These are phyloP conservation scores for Triplophysa rosa DNA, from an alignment of 2,113 vertebrate genomes.

Conservation along the genomic window DNA sequence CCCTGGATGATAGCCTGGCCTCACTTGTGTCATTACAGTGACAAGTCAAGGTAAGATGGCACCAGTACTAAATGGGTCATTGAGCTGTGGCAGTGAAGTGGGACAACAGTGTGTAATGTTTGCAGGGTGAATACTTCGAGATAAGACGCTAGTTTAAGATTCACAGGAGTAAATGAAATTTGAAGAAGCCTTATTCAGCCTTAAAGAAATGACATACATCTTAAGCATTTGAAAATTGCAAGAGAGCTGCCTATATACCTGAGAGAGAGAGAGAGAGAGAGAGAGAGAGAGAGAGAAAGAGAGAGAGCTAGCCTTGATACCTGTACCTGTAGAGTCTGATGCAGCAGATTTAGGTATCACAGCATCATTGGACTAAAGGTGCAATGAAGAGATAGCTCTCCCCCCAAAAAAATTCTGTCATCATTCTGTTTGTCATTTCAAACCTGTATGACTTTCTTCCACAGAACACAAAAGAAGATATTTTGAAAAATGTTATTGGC, in stretches of 20 bases:
- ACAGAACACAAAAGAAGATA: no score
- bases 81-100: background rate
- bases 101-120: conserved; percentile 12
- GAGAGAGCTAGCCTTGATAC: background rate
- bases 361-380: no score
- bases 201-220: background rate
- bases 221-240: background rate
- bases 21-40: background rate
- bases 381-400: no score
- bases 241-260: background rate
- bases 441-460: no score
- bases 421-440: no score
- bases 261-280: background rate
- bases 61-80: conserved; percentile 28
- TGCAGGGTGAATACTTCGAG: background rate
- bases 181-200: background rate
- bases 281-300: no score
- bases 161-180: background rate
- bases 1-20: conserved; percentile 16
- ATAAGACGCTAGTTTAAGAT: background rate
- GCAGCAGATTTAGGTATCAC: background rate
- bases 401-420: no score
- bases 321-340: background rate
- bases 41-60: conserved; percentile 27
- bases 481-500: no score